Conservation (phyloP, 2,797 vertebrate genomes). For the Macropus fuliginosus region DNA sequence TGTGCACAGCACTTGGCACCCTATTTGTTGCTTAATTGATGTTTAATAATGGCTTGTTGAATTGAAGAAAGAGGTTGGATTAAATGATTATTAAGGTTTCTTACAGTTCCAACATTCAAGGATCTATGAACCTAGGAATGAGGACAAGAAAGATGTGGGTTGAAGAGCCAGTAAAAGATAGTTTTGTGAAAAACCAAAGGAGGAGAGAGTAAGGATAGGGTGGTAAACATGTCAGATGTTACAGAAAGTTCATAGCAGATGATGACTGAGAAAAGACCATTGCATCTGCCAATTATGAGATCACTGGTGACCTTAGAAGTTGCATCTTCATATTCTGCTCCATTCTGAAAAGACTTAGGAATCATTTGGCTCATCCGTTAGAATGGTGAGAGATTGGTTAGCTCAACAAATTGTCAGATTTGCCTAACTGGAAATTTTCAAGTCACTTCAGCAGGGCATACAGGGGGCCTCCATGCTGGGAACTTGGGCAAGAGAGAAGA, state of each 20-base stretch:
- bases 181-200: neutral
- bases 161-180: neutral
- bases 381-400: slow-evolving; percentile 14
- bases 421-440: neutral
- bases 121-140: neutral
- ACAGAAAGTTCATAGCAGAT: neutral
- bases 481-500: neutral
- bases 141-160: neutral
- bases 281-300: neutral
- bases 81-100: neutral
- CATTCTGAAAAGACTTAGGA: neutral
- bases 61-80: neutral
- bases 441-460: neutral
- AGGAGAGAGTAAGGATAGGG: neutral
- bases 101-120: neutral
- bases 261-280: neutral
- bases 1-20: neutral
- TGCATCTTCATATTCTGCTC: neutral
- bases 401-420: neutral
- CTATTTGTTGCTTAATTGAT: neutral
- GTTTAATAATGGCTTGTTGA: neutral
- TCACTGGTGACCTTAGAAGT: neutral
- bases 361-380: neutral
- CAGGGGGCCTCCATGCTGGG: neutral
- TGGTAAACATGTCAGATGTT: neutral